Evolutionary conservation across 2,888 invertebrate species (phyloP), one percentile per base, ranked within the genome.

Genomic region (Drosophila conformis): DNA sequence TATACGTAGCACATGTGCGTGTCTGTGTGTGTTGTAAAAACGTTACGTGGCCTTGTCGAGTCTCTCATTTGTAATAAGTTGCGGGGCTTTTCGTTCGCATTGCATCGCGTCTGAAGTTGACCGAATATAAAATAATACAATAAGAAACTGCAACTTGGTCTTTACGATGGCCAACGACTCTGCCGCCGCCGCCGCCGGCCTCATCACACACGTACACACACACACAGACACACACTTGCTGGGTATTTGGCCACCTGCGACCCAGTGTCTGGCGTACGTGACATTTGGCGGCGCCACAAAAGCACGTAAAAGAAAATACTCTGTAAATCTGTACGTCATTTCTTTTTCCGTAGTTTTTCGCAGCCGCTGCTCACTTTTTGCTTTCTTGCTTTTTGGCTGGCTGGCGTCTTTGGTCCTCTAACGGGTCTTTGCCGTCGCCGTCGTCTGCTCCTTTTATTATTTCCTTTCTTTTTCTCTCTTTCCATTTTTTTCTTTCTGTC

Each of bases 241-340:
- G 31, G 8, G 29, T n/a, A 35, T 48, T 31, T 31, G 51, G 48
- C 31, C 71, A 78, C 68, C 66, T 67, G 70, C 81, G 68, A 35
- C 70, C 63, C 58, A 21, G 58, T 57, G 87, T 80, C 87, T 80
- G 80, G 62, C 73, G 89, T 84, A 89, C 86, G 87, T 86, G 89
- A 89, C 89, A 89, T 84, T 86, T 87, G 89, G 80, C 71, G 89
- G 86, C 86, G 86, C 86, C 86, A 87, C 74, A 68, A 69, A 80
- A 83, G 68, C 87, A 86, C 82, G 89, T 84, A 87, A 76, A 78
- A 62, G 77, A 86, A 88, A 89, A 84, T 89, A 77, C 89, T 83
- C 83, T 76, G 82, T 78, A 85, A 88, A 85, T 85, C 85, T 88
- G 84, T 73, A 83, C 75, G 88, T 75, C 77, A 81, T 80, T 83